Conservation (phyloP, 1,140 invertebrate genomes). For the Dufourea novaeangliae region DNA sequence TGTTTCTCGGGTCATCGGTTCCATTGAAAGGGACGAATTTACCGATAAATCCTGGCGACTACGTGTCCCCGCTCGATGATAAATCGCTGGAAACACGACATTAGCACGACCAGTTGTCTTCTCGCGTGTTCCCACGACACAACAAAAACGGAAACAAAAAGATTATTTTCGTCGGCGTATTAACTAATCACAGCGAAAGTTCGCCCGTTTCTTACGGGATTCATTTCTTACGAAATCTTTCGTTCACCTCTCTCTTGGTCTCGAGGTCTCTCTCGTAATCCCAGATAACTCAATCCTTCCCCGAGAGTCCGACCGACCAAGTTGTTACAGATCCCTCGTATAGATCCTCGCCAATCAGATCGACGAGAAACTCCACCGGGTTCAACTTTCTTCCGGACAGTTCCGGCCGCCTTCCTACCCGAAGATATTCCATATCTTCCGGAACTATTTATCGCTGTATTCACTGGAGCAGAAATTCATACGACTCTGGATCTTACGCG, state of each 20-base stretch:
- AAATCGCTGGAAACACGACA: not conserved
- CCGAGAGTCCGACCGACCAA: not conserved
- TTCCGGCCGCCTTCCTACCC: not conserved
- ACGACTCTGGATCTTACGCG: too few species aligned
- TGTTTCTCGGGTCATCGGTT: not conserved
- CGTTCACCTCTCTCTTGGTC: not conserved
- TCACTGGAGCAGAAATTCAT: too few species aligned
- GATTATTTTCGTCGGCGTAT: not conserved
- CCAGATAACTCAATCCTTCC: not conserved
- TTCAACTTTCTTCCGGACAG: not conserved
- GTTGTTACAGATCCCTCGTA: not conserved
- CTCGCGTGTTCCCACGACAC: not conserved
- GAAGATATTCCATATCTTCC: not conserved
- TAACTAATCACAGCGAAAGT: not conserved
- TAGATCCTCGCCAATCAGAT: not conserved
- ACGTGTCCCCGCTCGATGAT: not conserved
- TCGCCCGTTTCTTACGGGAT: not conserved
- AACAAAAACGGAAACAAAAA: not conserved
- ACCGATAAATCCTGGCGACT: not conserved
- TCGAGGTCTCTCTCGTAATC: too few species aligned
- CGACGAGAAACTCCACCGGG: not conserved
- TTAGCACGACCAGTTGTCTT: too few species aligned
- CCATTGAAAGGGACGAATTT: too few species aligned
- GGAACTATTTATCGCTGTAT: not conserved
- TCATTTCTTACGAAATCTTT: too few species aligned